Conservation (phyloP, 2,797 vertebrate species). For the Sitta carolinensis region DNA sequence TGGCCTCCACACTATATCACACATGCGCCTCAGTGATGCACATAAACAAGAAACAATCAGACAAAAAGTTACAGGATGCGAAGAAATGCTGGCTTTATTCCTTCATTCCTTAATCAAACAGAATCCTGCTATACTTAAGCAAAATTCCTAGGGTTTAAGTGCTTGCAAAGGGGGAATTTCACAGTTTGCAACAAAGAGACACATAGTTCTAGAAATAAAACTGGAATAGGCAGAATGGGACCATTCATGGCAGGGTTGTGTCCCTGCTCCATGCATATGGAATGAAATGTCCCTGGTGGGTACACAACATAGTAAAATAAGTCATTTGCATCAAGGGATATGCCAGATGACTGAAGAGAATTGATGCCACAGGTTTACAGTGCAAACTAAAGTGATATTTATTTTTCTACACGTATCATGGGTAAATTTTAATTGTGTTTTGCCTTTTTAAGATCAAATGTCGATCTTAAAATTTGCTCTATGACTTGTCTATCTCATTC, state of each 20-base stretch:
- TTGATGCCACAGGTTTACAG: background rate
- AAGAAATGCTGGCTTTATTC: background rate
- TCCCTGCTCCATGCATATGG: background rate
- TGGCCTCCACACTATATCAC: background rate
- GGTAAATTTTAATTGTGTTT: background rate
- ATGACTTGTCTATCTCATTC: background rate
- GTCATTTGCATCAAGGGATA: background rate
- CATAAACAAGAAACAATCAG: background rate
- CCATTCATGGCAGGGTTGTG: accelerated
- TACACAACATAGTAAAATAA: background rate
- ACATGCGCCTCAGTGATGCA: accelerated
- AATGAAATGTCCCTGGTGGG: no score
- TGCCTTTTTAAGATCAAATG: background rate
- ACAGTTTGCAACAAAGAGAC: background rate
- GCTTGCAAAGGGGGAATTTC: background rate
- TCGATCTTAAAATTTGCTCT: background rate
- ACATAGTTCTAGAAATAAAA: background rate
- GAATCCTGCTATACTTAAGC: background rate
- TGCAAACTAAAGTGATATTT: background rate
- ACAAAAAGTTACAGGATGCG: background rate
- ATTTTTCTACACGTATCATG: background rate
- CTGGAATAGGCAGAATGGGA: background rate
- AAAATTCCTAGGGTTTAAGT: background rate
- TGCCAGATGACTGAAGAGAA: background rate
- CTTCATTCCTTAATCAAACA: background rate